Conservation (phyloP, 1,140 invertebrate genomes). For the Drosophila sproati region DNA sequence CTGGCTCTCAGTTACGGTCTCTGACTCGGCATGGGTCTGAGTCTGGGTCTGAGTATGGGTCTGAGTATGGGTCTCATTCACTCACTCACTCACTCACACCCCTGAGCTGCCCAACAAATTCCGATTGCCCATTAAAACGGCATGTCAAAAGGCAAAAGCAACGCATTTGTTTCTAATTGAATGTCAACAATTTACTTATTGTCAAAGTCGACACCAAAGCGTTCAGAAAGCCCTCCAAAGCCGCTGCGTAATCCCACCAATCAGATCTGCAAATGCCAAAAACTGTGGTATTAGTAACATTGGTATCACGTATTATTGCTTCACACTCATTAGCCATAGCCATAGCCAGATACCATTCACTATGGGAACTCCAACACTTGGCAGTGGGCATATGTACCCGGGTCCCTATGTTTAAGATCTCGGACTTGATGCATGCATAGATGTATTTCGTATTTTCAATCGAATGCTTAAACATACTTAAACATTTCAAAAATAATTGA, state of each 20-base stretch:
- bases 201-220: slow-evolving; percentile 34
- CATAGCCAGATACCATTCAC: slow-evolving; percentile 3
- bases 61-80: neutral
- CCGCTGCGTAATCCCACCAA: slow-evolving; percentile 16
- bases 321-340: neutral
- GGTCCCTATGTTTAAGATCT: neutral
- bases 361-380: slow-evolving; percentile 29
- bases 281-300: slow-evolving; percentile 2
- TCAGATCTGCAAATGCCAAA: slow-evolving; percentile 12
- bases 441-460: slow-evolving; percentile 27
- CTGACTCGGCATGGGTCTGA: no score
- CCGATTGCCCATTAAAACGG: slow-evolving; percentile 60
- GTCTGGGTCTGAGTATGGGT: no score
- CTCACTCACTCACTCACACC: neutral
- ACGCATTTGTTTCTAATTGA: slow-evolving; percentile 52
- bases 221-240: slow-evolving; percentile 3
- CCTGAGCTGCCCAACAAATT: slow-evolving; percentile 20
- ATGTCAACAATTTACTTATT: slow-evolving; percentile 58
- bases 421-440: neutral
- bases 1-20: no score
- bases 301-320: slow-evolving; percentile 1
- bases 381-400: slow-evolving; percentile 20
- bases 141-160: slow-evolving; percentile 44
- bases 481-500: neutral
- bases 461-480: slow-evolving; percentile 29